Percentiles rank a stretch among this genome's conserved stretches.
Evolutionary conservation across 2,113 vertebrate genomes (phyloP).

Genomic region (Anguilla japonica): DNA sequence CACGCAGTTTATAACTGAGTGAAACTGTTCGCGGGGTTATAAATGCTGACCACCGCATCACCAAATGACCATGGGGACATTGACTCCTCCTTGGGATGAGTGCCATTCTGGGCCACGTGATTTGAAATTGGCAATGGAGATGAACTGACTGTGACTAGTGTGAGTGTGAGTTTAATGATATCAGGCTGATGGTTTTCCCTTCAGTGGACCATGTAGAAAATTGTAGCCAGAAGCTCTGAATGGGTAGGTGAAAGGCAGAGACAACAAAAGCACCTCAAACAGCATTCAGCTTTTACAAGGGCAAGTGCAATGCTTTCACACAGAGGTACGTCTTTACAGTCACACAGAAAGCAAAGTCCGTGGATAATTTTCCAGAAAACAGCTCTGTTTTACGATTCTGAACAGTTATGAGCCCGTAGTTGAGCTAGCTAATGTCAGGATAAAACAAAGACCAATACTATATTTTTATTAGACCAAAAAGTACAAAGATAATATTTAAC

Average conservation of each 20-base stretch:
- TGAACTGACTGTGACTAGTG: neutral
- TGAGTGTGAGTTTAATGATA: neutral
- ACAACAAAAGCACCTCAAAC: neutral
- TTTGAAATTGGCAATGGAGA: neutral
- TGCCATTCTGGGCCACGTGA: neutral
- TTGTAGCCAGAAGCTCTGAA: neutral
- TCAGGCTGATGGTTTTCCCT: neutral
- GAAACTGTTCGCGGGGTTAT: neutral
- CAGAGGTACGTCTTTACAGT: neutral
- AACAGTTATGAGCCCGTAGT: neutral
- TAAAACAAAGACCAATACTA: neutral
- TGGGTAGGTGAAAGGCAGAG: neutral
- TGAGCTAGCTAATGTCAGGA: neutral
- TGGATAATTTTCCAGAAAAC: no score
- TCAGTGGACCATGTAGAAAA: neutral
- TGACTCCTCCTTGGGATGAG: neutral
- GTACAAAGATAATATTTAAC: neutral
- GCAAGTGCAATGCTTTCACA: neutral
- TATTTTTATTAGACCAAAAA: neutral
- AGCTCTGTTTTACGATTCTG: neutral
- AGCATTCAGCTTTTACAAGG: neutral
- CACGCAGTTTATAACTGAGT: neutral
- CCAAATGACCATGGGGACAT: neutral
- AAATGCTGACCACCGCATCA: neutral
- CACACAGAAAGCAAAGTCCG: neutral